Percentiles rank a stretch among this genome's conserved stretches.
Conservation (phyloP, 2,797 vertebrate genomes). For the Craterocephalus amniculus region DNA sequence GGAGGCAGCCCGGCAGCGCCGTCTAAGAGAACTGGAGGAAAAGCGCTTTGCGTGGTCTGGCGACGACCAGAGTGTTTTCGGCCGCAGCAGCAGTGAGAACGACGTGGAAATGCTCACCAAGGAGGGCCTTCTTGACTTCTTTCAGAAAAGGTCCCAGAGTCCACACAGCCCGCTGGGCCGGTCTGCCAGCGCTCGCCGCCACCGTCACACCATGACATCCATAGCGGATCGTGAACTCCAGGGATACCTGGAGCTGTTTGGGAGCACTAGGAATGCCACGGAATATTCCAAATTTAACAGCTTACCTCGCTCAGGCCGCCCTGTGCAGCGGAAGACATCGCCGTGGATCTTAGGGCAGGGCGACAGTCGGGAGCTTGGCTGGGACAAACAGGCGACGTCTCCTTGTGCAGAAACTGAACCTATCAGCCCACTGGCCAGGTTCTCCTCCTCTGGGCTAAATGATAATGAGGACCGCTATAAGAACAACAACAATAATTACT, state of each 20-base stretch:
- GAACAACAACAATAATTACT: slow-evolving; percentile 68
- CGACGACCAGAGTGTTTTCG: slow-evolving; percentile 84
- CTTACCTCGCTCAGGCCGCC: slow-evolving; percentile 86
- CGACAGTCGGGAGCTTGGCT: slow-evolving; percentile 76
- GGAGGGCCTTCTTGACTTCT: slow-evolving; percentile 89
- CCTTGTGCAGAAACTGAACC: slow-evolving; percentile 76
- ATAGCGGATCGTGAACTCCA: slow-evolving; percentile 88
- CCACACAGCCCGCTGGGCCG: slow-evolving; percentile 88
- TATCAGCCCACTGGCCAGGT: slow-evolving; percentile 75
- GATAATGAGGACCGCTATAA: slow-evolving; percentile 60
- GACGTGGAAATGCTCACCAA: slow-evolving; percentile 91
- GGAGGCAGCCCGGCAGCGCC: slow-evolving; percentile 87
- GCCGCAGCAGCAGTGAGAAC: slow-evolving; percentile 95
- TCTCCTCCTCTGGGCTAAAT: slow-evolving; percentile 69
- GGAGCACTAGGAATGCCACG: slow-evolving; percentile 57
- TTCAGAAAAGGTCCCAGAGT: slow-evolving; percentile 85
- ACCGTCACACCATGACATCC: slow-evolving; percentile 87
- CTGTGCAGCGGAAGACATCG: slow-evolving; percentile 72
- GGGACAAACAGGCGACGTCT: slow-evolving; percentile 70
- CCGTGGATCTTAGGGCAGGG: slow-evolving; percentile 85
- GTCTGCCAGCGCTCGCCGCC: slow-evolving; percentile 88
- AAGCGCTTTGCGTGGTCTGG: slow-evolving; percentile 88
- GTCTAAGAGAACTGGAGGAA: slow-evolving; percentile 88
- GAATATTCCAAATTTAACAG: slow-evolving; percentile 90
- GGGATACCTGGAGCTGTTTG: slow-evolving; percentile 87